Evolutionary conservation across 1,140 invertebrate species (phyloP), one percentile per base, ranked within the genome.

Genomic region (Solen grandis): DNA sequence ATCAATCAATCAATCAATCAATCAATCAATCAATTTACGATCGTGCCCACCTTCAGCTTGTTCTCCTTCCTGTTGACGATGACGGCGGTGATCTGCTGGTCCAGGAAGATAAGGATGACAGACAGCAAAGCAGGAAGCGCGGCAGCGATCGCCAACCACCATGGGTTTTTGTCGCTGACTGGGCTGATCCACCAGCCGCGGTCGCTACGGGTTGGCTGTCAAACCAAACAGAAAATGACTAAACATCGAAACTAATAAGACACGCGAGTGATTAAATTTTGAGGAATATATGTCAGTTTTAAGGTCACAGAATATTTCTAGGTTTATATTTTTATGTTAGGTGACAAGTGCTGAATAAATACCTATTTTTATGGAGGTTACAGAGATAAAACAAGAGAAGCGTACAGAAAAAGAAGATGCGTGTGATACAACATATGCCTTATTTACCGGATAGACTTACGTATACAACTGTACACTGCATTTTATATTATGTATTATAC

Each of bases 11-110:
- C n/a, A n/a, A n/a, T n/a, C n/a, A n/a, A n/a, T n/a, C n/a, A n/a
- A n/a, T n/a, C n/a, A n/a, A n/a, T n/a, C 41, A 19, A 46, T 46
- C 19, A 10, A 10, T 46, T 46, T 10, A 46, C 41, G 19, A 46
- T 46, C 41, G 41, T 46, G 19, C 46, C 2, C 36, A 78, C 74
- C 59, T 41, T 57, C 0, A 83, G 66, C 46, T 99, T 99, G 91
- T 99, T 98, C 92, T 99, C 98, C 92, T 99, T 99, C 41, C 98
- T 94, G 91, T 99, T 99, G 5, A 99, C 96, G 90, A 99, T 99
- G 41, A 99, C 98, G 41, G 87, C 86, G 59, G 97, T 97, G 2
- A 98, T 99, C 76, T 99, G 99, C 93, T 99, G 98, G 94, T 99
- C 98, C 97, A 99, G 99, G 92, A 99, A 99, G 88, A 99, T 98